Evolutionary conservation across 2,113 vertebrate species (phyloP), one percentile per base, ranked within the genome.

Genomic region (Pagrus major): DNA sequence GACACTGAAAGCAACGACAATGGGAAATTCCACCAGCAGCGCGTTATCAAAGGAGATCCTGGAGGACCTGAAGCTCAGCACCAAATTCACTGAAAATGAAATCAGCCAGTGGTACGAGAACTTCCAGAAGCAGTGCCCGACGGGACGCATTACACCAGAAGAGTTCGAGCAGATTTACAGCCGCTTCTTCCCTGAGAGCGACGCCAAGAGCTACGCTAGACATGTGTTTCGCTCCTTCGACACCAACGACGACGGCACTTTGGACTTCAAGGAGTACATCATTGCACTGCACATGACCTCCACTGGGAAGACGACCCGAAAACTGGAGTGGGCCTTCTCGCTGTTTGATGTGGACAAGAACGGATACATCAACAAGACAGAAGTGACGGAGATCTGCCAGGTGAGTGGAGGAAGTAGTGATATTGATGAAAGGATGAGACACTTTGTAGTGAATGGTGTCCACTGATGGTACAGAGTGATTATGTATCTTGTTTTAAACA

Each of bases 161-260:
- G 96, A 97, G 80, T 99, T 99, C 63, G 96, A 97, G 89, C 95
- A 95, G 87, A 98, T 99, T 93, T 99, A 98, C 35, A n/a, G 75
- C 33, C 96, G 94, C 69, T 97, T 98, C 93, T 98, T 97, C 88
- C 97, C 97, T 0, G 96, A 97, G 0, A 94, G 97, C 0, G 97
- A 97, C 31, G 95, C 97, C 47, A 95, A 96, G 83, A 94, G 94
- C 73, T 98, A 97, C 0, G 96, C 97, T 0, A 93, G 96, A 3
- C 97, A 99, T 39, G 97, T 98, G 65, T 99, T 99, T 88, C 96
- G 97, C 68, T 98, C 97, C 71, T 99, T 99, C 12, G 97, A 99
- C 74, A 94, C 96, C 91, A 98, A 99, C 55, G 96, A 95, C 0
- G 97, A 99, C 0, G 97, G 97, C 1, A 97, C 97, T 0, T 64